Conservation (phyloP, 2,888 invertebrate genomes). For the Monoplex corrugatus region DNA sequence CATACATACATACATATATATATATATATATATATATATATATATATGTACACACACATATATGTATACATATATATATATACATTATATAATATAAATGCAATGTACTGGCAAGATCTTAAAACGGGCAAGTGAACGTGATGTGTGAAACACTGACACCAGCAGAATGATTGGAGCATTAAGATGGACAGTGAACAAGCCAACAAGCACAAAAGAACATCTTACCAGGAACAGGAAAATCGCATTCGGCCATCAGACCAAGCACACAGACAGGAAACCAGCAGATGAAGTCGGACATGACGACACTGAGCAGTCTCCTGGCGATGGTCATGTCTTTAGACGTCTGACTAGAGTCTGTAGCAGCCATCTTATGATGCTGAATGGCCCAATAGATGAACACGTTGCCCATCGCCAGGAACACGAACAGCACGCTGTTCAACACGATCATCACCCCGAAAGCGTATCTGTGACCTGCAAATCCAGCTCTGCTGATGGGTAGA, state of each 20-base stretch:
- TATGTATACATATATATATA: no score
- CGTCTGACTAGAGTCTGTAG: neutral
- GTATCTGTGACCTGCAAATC: neutral
- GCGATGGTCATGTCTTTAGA: slow-evolving; percentile 19
- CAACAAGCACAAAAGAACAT: no score
- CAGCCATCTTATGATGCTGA: slow-evolving; percentile 24
- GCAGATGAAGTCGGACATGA: slow-evolving; percentile 9
- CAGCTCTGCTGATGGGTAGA: slow-evolving; percentile 4
- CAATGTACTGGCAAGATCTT: no score
- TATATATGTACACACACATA: no score
- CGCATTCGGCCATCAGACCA: neutral
- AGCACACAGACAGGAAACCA: slow-evolving; percentile 21
- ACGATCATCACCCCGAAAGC: slow-evolving; percentile 25
- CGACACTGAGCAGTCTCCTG: slow-evolving; percentile 11
- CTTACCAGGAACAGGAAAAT: neutral
- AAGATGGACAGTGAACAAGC: no score
- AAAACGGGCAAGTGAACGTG: no score
- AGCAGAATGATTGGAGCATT: no score
- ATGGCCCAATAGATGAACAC: slow-evolving; percentile 12
- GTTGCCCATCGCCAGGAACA: neutral
- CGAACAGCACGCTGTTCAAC: slow-evolving; percentile 12
- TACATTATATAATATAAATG: no score
- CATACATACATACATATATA: no score
- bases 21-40: no score
- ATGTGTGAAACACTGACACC: no score